Evolutionary conservation across 2,888 invertebrate species (phyloP).

Genomic region (Dendrolimus houi): DNA sequence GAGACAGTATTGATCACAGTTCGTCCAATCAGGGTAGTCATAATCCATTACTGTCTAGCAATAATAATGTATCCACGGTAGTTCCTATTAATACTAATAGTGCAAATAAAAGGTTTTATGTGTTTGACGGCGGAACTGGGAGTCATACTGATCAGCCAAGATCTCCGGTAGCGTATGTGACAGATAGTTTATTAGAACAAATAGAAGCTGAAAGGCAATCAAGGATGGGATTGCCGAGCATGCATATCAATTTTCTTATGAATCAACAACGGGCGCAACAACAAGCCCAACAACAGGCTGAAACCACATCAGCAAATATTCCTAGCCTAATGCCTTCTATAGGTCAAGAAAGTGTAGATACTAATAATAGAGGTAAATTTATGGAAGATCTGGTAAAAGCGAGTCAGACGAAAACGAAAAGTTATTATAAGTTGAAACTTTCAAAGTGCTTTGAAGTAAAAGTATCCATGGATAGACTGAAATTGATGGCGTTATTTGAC

Average conservation of each 20-base stretch:
- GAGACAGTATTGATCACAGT: constrained; percentile 62
- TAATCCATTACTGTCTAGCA: constrained; percentile 63
- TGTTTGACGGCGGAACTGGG: constrained; percentile 62
- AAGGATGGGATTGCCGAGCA: constrained; percentile 65
- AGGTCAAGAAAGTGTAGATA: constrained; percentile 74
- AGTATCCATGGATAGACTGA: constrained; percentile 94
- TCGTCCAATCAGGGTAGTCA: constrained; percentile 72
- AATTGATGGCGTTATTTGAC: constrained; percentile 94
- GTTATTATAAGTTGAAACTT: constrained; percentile 86
- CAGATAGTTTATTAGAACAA: constrained; percentile 65
- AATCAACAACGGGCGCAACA: constrained; percentile 55
- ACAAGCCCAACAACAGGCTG: constrained; percentile 42
- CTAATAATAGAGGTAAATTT: constrained; percentile 73
- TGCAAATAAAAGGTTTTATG: constrained; percentile 61
- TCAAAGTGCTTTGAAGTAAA: constrained; percentile 82
- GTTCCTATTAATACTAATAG: constrained; percentile 62
- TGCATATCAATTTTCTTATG: constrained; percentile 68
- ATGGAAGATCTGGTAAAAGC: constrained; percentile 73
- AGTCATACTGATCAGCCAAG: constrained; percentile 54
- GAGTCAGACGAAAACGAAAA: constrained; percentile 72
- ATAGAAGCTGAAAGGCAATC: constrained; percentile 66
- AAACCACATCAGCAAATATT: constrained; percentile 43
- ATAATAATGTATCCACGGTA: constrained; percentile 60
- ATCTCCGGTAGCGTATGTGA: constrained; percentile 65
- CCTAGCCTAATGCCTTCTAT: constrained; percentile 70